phyloP scores from a whole-genome alignment of 2,113 vertebrate species.

The Silurus meridionalis region DNA sequence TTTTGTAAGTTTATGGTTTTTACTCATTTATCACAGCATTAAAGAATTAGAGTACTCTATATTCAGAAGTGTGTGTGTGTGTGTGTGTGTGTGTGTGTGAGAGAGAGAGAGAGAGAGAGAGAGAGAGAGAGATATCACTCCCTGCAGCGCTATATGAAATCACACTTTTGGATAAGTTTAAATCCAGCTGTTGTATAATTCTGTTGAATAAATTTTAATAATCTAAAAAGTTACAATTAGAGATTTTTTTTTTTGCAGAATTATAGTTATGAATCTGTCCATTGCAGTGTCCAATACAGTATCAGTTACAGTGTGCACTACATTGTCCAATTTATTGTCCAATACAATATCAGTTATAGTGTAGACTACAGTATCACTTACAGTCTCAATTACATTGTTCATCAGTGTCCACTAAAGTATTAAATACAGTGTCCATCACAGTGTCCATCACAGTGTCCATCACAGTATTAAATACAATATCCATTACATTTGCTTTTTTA shows the following conservation, averaged over 20 bases:
- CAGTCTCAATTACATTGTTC: too few species aligned
- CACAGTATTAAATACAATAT: too few species aligned
- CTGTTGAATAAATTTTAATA: not conserved
- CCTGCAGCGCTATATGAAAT: conserved; percentile 1
- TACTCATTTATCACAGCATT: not conserved
- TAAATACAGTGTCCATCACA: too few species aligned
- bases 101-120: not conserved
- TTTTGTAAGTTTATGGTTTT: not conserved
- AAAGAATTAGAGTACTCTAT: not conserved
- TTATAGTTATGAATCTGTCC: not conserved
- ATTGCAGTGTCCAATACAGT: not conserved
- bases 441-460: not conserved
- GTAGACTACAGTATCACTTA: too few species aligned
- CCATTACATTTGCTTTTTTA: not conserved
- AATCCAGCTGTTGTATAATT: not conserved
- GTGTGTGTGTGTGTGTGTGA: not conserved
- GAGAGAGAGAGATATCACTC: not conserved
- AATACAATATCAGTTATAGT: too few species aligned
- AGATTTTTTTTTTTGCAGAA: not conserved
- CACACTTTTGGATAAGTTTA: conserved; percentile 24
- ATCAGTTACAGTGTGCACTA: too few species aligned
- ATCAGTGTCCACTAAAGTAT: too few species aligned
- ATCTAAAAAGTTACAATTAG: not conserved
- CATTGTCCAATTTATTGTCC: too few species aligned
- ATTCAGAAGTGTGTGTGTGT: not conserved